A percentile compares a stretch with the other conserved stretches of the same genome.
Evolutionary conservation across 2,797 vertebrate genomes (phyloP).

Genomic region (Hephaestus fuliginosus): DNA sequence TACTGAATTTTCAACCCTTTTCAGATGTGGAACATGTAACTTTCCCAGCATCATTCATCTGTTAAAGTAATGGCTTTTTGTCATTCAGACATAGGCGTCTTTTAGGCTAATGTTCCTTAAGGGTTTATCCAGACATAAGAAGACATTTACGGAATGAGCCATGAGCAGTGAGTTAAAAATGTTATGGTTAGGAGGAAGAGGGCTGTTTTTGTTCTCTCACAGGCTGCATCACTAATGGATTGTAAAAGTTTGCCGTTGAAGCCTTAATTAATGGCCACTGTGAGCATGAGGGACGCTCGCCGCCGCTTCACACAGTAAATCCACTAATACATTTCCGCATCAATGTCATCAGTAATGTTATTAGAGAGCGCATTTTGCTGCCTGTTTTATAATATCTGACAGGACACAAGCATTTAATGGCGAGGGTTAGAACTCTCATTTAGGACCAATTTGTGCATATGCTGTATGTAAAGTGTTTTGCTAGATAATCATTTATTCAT

Average conservation of each 20-base stretch:
- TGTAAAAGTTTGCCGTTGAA: slow-evolving; percentile 13
- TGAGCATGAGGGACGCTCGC: background rate
- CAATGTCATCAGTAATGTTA: slow-evolving; percentile 10
- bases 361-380: background rate
- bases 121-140: background rate
- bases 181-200: slow-evolving; percentile 4
- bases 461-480: background rate
- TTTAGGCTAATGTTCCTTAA: background rate
- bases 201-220: background rate
- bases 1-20: background rate
- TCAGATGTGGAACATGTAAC: background rate
- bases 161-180: background rate
- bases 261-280: slow-evolving; percentile 26
- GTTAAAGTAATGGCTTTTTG: background rate
- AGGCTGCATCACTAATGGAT: slow-evolving; percentile 19
- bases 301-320: slow-evolving; percentile 12
- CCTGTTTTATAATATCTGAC: slow-evolving; percentile 10
- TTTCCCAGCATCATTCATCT: background rate
- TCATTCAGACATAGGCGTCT: background rate
- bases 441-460: background rate
- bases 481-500: slow-evolving; percentile 2
- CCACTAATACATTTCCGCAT: background rate
- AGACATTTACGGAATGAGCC: background rate
- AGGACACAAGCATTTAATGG: slow-evolving; percentile 10
- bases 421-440: slow-evolving; percentile 3